Evolutionary conservation across 1,140 invertebrate genomes (phyloP).

Genomic region (Druon quercuslanigerum): DNA sequence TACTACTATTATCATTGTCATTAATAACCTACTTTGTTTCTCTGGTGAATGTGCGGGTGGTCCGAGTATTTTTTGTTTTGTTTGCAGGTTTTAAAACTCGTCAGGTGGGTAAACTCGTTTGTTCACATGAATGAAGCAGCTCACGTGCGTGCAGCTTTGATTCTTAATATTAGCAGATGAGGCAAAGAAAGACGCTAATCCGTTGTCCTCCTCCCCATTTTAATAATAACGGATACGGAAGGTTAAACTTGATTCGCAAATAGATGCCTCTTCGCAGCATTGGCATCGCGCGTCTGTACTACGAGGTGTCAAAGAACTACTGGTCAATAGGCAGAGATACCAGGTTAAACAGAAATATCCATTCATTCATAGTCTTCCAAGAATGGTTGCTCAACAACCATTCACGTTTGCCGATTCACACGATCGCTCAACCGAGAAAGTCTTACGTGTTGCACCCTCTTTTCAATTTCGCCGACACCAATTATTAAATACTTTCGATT

Average conservation of each 20-base stretch:
- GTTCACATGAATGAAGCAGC: slow-evolving; percentile 1
- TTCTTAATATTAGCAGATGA: slow-evolving; percentile 11
- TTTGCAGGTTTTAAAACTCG: slow-evolving; percentile 4
- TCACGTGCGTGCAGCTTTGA: slow-evolving; percentile 13
- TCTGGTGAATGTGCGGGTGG: slow-evolving; percentile 33
- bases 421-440: slow-evolving; percentile 23
- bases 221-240: slow-evolving; percentile 51
- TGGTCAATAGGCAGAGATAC: neutral
- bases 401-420: slow-evolving; percentile 20
- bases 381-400: slow-evolving; percentile 30
- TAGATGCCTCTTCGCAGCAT: neutral
- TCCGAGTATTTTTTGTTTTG: slow-evolving; percentile 31
- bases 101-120: slow-evolving; percentile 37
- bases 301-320: slow-evolving; percentile 15
- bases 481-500: slow-evolving; percentile 4
- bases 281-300: neutral
- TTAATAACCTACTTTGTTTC: neutral
- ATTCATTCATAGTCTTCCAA: slow-evolving; percentile 26
- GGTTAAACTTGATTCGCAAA: slow-evolving; percentile 17
- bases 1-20: slow-evolving; percentile 7
- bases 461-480: slow-evolving; percentile 6
- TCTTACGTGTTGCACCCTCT: slow-evolving; percentile 14
- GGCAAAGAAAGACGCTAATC: slow-evolving; percentile 57
- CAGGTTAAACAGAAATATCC: slow-evolving; percentile 27
- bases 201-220: slow-evolving; percentile 44